Evolutionary conservation across 2,888 invertebrate genomes (phyloP).

Genomic region (Diploptera punctata): DNA sequence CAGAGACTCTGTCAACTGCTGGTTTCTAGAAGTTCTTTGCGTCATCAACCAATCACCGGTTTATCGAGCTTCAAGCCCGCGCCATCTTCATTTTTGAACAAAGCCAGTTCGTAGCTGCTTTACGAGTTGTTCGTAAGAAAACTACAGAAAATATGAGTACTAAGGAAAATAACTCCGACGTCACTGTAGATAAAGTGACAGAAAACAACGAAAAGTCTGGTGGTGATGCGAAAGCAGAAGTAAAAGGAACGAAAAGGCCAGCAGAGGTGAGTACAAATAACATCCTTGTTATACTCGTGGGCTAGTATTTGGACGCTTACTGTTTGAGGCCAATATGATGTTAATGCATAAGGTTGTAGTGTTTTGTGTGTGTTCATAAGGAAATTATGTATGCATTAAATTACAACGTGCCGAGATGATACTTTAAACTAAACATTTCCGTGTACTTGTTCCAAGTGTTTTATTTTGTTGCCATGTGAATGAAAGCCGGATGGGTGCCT

Average conservation of each 20-base stretch:
- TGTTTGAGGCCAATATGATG: slow-evolving; percentile 8
- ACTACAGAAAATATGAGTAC: slow-evolving; percentile 67
- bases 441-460: no score
- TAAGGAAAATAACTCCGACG: slow-evolving; percentile 84
- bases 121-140: slow-evolving; percentile 45
- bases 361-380: neutral
- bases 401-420: no score
- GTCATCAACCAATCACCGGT: slow-evolving; percentile 48
- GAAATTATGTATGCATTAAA: neutral
- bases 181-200: slow-evolving; percentile 82
- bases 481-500: slow-evolving; percentile 41
- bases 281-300: slow-evolving; percentile 27
- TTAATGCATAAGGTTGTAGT: neutral
- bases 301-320: slow-evolving; percentile 30
- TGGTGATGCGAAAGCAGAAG: slow-evolving; percentile 77
- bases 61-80: slow-evolving; percentile 55
- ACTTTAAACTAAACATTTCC: no score
- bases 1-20: slow-evolving; percentile 21
- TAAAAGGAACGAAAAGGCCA: slow-evolving; percentile 87
- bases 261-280: slow-evolving; percentile 74
- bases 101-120: slow-evolving; percentile 63
- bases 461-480: slow-evolving; percentile 42
- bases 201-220: slow-evolving; percentile 75
- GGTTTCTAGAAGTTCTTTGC: slow-evolving; percentile 28
- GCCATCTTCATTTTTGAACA: slow-evolving; percentile 87